Conservation (phyloP, 92 coral and sea anemone species). For the Porites lobata region DNA sequence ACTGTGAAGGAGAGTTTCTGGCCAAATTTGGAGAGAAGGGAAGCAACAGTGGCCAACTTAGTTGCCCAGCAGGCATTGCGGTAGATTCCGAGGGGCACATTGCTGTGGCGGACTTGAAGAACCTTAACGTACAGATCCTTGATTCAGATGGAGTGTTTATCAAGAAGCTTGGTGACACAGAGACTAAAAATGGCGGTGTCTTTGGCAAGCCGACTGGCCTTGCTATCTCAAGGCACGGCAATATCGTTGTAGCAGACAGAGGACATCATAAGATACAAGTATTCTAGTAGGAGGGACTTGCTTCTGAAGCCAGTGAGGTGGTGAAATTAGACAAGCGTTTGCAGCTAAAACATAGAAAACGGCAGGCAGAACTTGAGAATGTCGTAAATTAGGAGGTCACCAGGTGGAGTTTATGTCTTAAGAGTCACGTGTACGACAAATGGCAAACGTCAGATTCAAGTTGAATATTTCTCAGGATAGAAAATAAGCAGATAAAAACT, state of each 20-base stretch:
- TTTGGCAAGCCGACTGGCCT: conserved; percentile 87
- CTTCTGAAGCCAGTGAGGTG: not conserved
- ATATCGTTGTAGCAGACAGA: conserved; percentile 86
- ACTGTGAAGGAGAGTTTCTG: conserved; percentile 72
- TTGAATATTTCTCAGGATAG: too few relatives aligned
- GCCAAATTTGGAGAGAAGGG: conserved; percentile 88
- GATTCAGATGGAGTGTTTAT: conserved; percentile 74
- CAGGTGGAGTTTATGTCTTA: too few relatives aligned
- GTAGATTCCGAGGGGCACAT: conserved; percentile 89
- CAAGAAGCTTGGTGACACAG: conserved; percentile 80
- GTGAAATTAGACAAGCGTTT: not conserved
- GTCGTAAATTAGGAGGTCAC: too few relatives aligned
- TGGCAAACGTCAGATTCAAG: too few relatives aligned
- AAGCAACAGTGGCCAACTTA: conserved; percentile 77
- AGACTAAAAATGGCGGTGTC: conserved; percentile 52
- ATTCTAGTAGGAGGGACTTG: conserved; percentile 31
- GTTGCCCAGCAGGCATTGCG: conserved; percentile 93
- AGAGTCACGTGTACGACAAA: too few relatives aligned
- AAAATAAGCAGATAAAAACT: too few relatives aligned
- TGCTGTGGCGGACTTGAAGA: conserved; percentile 91
- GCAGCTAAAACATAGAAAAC: not conserved
- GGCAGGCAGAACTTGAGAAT: not conserved
- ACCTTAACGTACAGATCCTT: conserved; percentile 79
- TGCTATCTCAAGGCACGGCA: conserved; percentile 82
- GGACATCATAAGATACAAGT: conserved; percentile 81